Base-by-base conservation (phyloP, 1,140 invertebrate genomes). In the Monochamus saltuarius region DNA sequence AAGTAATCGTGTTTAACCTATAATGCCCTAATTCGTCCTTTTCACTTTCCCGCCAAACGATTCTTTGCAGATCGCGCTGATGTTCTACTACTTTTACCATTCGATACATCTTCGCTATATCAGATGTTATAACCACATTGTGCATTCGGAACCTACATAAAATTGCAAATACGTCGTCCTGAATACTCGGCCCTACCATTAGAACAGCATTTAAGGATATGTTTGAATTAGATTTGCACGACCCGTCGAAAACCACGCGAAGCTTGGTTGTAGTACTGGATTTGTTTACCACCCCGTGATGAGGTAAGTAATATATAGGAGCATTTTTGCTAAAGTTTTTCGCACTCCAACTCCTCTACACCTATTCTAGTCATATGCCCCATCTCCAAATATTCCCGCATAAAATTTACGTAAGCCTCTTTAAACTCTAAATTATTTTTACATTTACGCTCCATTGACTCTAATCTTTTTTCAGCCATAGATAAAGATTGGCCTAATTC, bases 281-380 rank as follows among this genome's bases (percentile, higher is more conserved):
- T 37, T 70, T 66, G 7, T 68, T 66, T 2, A 77, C 13, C 0
- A 81, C 75, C 0, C 62, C 65, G 45, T 79, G 78, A 68, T 81
- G 79, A 6, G 79, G 76, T 7, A 81, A 54, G 64, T 78, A 81
- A 54, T 63, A 70, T 13, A 22, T 17, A 8, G 2, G 2, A 29
- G 2, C 6, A 29, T 40, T 40, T 40, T 40, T 8, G 8, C 14
- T 14, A 8, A 13, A 10, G 16, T 43, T 58, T 17, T 36, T 10
- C 10, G 2, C 13, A 34, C 6, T 50, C 36, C 2, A 9, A 17
- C 16, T 59, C 37, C 6, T n/a, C 9, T 4, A 19, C 17, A 11
- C n/a, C 14, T 3, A 52, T 34, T 51, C 59, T 47, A 17, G 29
- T 38, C 72, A 74, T 74, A 46, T 76, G 65, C 2, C 64, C 62